phyloP scores from a whole-genome alignment of 2,888 invertebrate genomes.

The Sphaeridia pumilis region DNA sequence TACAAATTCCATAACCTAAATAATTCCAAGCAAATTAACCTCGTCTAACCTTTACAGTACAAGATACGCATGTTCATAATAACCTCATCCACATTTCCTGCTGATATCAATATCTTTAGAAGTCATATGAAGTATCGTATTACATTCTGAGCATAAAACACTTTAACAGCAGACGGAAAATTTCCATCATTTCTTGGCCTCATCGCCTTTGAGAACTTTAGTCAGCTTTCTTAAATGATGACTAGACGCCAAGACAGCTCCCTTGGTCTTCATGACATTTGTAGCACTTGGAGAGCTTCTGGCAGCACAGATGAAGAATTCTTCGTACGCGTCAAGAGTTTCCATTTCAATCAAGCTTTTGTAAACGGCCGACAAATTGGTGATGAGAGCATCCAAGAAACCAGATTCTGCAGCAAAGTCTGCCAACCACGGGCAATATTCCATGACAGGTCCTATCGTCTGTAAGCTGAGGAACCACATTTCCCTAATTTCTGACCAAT shows the following conservation, averaged over 20 bases:
- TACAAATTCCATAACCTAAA: too few relatives aligned
- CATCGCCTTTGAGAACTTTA: conserved; percentile 18
- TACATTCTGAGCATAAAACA: not conserved
- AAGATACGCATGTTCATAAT: too few relatives aligned
- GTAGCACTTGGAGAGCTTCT: conserved; percentile 27
- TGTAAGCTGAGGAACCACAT: conserved; percentile 92
- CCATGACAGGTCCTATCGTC: conserved; percentile 69
- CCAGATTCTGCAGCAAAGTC: conserved; percentile 85
- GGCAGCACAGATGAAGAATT: conserved; percentile 54
- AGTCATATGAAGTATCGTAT: too few relatives aligned
- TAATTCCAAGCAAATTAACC: too few relatives aligned
- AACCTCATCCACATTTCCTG: too few relatives aligned
- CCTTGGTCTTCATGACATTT: conserved; percentile 30
- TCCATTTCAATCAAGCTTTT: conserved; percentile 68
- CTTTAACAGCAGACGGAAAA: not conserved
- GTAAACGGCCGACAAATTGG: conserved; percentile 68
- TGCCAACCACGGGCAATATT: conserved; percentile 74
- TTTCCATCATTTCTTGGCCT: conserved; percentile 5
- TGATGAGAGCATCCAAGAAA: conserved; percentile 81
- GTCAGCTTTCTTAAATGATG: conserved; percentile 33
- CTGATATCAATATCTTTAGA: too few relatives aligned
- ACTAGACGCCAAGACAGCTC: conserved; percentile 32
- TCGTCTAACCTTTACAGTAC: too few relatives aligned
- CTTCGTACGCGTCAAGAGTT: conserved; percentile 80
- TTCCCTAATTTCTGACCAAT: conserved; percentile 81